Evolutionary conservation across 2,113 vertebrate genomes (phyloP).

Genomic region (Chionodraco myersi): DNA sequence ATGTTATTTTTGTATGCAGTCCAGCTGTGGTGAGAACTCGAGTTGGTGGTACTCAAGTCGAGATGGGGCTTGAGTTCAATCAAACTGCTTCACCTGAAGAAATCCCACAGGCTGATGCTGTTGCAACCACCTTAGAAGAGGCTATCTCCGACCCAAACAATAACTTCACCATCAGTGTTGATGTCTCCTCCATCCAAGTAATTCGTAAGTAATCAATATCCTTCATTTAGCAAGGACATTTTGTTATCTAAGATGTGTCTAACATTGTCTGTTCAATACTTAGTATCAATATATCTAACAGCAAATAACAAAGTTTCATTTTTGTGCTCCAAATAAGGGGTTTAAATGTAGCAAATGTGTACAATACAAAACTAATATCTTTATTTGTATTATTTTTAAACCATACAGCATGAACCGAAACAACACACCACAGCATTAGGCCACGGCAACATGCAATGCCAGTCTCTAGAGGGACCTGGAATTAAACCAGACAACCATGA

Average conservation of each 20-base stretch:
- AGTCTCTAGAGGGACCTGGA: no score
- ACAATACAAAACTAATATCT: no score
- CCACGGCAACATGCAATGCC: no score
- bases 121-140: background rate
- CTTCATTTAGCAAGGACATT: no score
- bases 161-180: slow-evolving; percentile 9
- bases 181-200: background rate
- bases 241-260: background rate
- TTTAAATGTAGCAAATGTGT: no score
- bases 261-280: background rate
- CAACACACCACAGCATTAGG: no score
- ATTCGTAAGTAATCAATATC: slow-evolving; percentile 12
- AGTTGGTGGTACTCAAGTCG: background rate
- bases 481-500: no score
- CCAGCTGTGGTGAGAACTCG: accelerated
- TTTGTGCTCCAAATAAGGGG: no score
- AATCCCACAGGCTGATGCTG: background rate
- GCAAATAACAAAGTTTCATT: no score
- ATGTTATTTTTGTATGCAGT: background rate
- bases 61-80: slow-evolving; percentile 38
- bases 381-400: no score
- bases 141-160: slow-evolving; percentile 11
- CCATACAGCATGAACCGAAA: no score
- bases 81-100: background rate
- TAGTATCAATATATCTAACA: no score